These are phyloP conservation scores for Cottus gobio DNA, from an alignment of 2,113 vertebrate species.

Conservation along the genomic window DNA sequence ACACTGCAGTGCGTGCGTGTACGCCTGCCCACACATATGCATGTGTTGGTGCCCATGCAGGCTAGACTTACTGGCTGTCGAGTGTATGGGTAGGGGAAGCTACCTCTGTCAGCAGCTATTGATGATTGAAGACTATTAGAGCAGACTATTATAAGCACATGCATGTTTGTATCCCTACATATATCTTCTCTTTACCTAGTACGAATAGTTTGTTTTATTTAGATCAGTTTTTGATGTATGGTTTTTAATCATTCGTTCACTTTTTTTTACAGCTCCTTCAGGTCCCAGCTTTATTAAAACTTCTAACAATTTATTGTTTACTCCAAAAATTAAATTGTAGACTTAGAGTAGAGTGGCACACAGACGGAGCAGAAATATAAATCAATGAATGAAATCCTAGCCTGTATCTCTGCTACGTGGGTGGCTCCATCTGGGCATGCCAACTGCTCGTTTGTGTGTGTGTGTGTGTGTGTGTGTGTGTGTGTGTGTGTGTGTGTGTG, in stretches of 20 bases:
- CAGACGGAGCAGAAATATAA: conserved; percentile 50
- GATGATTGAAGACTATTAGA: conserved; percentile 58
- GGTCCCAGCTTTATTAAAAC: background rate
- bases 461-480: background rate
- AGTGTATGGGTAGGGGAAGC: conserved; percentile 9
- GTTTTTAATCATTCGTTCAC: background rate
- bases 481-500: background rate
- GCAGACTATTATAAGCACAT: conserved; percentile 22
- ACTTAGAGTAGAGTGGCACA: conserved; percentile 21
- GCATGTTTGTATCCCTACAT: background rate
- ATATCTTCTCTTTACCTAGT: conserved; percentile 17
- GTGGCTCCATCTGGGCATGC: conserved; percentile 72
- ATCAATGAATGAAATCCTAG: conserved; percentile 70
- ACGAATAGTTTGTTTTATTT: background rate
- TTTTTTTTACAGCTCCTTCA: background rate
- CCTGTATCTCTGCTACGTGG: conserved; percentile 60
- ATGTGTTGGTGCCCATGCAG: conserved; percentile 50
- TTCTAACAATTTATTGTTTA: background rate
- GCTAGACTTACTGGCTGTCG: conserved; percentile 57
- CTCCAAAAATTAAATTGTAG: conserved; percentile 5
- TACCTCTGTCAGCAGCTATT: conserved; percentile 69
- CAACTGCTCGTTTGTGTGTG: conserved; percentile 54
- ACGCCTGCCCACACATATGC: conserved; percentile 37
- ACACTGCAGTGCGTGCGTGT: conserved; percentile 56
- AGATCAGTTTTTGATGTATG: background rate